phyloP scores from a whole-genome alignment of 2,113 vertebrate genomes.

The Austrofundulus limnaeus region DNA sequence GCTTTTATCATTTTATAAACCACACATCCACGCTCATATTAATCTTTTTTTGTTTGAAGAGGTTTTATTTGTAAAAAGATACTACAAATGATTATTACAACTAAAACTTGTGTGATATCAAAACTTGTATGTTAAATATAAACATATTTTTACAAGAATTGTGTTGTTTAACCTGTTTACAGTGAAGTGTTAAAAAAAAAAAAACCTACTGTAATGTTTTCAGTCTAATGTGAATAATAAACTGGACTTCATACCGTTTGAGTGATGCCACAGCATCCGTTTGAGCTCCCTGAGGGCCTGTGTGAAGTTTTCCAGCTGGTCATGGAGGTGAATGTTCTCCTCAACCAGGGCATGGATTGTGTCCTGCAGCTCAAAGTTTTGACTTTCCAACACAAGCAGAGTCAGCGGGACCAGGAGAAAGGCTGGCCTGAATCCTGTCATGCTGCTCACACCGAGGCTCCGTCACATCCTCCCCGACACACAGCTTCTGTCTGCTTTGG shows the following conservation, averaged over 20 bases:
- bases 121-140: too few relatives aligned
- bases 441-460: slow-evolving; percentile 9
- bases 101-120: too few relatives aligned
- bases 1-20: too few relatives aligned
- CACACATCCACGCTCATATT: too few relatives aligned
- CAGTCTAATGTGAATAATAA: background rate
- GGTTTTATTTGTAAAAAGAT: too few relatives aligned
- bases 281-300: slow-evolving; percentile 74
- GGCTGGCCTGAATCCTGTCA: slow-evolving; percentile 29
- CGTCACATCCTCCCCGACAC: slow-evolving; percentile 37
- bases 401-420: slow-evolving; percentile 29
- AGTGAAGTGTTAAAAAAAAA: too few relatives aligned
- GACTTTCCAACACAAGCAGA: slow-evolving; percentile 47
- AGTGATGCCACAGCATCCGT: slow-evolving; percentile 75
- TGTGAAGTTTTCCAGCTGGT: slow-evolving; percentile 82
- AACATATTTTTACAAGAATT: too few relatives aligned
- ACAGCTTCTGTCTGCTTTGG: background rate
- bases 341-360: slow-evolving; percentile 80
- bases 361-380: slow-evolving; percentile 81
- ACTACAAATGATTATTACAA: too few relatives aligned
- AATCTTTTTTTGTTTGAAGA: too few relatives aligned
- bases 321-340: slow-evolving; percentile 82
- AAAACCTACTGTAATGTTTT: too few relatives aligned
- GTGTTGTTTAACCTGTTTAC: too few relatives aligned
- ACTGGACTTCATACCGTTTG: slow-evolving; percentile 61